Evolutionary conservation across 2,797 vertebrate species (phyloP).

Genomic region (Hephaestus fuliginosus): DNA sequence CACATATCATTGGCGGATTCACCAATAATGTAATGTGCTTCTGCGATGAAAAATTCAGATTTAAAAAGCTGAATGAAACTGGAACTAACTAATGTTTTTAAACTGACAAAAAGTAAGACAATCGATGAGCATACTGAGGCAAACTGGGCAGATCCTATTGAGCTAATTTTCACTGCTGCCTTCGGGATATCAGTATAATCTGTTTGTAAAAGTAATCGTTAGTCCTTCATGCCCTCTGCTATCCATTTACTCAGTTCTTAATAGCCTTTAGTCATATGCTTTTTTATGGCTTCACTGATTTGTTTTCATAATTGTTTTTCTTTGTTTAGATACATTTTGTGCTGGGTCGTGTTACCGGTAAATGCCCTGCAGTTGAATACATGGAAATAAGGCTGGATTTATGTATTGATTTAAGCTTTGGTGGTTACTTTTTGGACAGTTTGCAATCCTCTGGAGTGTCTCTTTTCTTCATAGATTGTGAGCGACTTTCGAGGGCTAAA

Average conservation of each 20-base stretch:
- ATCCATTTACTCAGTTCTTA: not conserved
- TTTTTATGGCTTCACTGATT: not conserved
- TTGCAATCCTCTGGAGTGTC: not conserved
- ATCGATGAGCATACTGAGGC: not conserved
- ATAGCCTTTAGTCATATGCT: not conserved
- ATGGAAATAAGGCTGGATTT: not conserved
- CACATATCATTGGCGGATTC: not conserved
- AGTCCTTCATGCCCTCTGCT: not conserved
- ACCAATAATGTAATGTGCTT: not conserved
- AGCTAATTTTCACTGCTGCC: not conserved
- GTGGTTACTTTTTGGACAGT: not conserved
- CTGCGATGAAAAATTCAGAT: not conserved
- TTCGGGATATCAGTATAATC: not conserved
- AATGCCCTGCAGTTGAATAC: no score
- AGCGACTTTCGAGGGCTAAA: not conserved
- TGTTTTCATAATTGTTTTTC: not conserved
- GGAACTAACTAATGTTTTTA: not conserved
- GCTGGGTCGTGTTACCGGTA: no score
- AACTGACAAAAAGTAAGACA: not conserved
- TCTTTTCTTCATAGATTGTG: not conserved
- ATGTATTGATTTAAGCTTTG: not conserved
- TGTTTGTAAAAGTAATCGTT: not conserved
- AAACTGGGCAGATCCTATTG: not conserved
- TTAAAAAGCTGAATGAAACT: not conserved
- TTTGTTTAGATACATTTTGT: not conserved